Evolutionary conservation across 2,113 vertebrate genomes (phyloP), one percentile per base, ranked within the genome.

Genomic region (Brachypodius melanocephalos): DNA sequence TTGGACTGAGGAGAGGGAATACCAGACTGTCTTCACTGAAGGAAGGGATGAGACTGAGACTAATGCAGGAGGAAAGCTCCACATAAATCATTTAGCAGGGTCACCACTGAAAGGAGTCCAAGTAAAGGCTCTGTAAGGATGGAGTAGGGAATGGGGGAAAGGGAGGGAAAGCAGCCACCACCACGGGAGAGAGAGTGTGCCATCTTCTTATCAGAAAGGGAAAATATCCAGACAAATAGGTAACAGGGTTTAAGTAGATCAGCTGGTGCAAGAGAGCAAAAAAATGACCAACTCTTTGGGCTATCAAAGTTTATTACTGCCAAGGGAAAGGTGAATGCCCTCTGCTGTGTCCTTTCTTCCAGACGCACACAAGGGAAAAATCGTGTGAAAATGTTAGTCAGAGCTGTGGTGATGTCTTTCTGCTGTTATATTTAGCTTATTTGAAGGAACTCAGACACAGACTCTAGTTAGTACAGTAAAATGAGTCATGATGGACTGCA

Each of bases 391-490:
- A 95, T 26, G 66, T 87, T 75, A 61, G 26, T 49, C 45, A 75
- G 26, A 91, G 61, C 16, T 7, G 12, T n/a, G 18, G 46, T 68
- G 45, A 68, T 65, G 28, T 31, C 28, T 28, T 67, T 71, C 65
- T 93, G 25, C 51, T 79, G 28, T 38, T 90, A 58, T 62, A 72
- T 93, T 85, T 73, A 75, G 45, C 29, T 94, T 69, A 42, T 92
- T 55, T 89, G 58, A 89, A 92, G 69, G 73, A 61, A 13, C 48
- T 87, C 42, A 78, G 61, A 49, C 18, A 71, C 6, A 77, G 69
- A 62, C 24, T 24, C 16, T 52, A 72, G 59, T 71, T 49, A 85
- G 43, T 32, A 74, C 24, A 86, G 63, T 59, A 80, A 96, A 94
- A 78, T 36, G 48, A 88, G 59, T 71, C 52, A 57, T 17, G 17